Conservation (phyloP, 2,113 vertebrate genomes). For the Otis tarda region DNA sequence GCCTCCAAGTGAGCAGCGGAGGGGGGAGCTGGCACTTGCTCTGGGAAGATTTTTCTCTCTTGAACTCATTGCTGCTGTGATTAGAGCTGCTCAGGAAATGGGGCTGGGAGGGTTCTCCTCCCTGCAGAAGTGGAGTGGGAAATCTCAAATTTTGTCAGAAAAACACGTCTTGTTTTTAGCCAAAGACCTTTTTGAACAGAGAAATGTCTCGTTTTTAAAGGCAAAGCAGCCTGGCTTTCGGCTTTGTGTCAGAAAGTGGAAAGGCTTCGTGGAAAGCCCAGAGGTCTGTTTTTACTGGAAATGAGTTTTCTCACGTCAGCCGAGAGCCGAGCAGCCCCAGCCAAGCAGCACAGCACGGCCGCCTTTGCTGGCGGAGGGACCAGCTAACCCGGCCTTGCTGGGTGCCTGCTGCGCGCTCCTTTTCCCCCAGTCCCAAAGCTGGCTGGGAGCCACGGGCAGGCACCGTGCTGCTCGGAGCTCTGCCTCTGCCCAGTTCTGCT, state of each 20-base stretch:
- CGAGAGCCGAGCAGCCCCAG: conserved; percentile 5
- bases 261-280: conserved; percentile 41
- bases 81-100: conserved; percentile 56
- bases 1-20: background rate
- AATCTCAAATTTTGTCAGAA: conserved; percentile 50
- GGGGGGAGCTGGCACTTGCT: conserved; percentile 57
- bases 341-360: background rate
- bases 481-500: background rate
- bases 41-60: conserved; percentile 67
- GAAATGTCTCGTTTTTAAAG: background rate
- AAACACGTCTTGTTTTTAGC: conserved; percentile 33
- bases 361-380: background rate
- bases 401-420: background rate
- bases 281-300: conserved; percentile 64
- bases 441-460: background rate
- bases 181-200: background rate
- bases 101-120: conserved; percentile 58
- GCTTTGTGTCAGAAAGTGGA: conserved; percentile 23
- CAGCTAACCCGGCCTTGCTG: background rate
- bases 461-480: background rate
- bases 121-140: conserved; percentile 46
- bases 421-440: background rate
- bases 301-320: conserved; percentile 53
- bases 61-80: conserved; percentile 60
- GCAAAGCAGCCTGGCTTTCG: background rate